phyloP scores from a whole-genome alignment of 2,888 invertebrate species.

The Hemistola chrysoprasaria region DNA sequence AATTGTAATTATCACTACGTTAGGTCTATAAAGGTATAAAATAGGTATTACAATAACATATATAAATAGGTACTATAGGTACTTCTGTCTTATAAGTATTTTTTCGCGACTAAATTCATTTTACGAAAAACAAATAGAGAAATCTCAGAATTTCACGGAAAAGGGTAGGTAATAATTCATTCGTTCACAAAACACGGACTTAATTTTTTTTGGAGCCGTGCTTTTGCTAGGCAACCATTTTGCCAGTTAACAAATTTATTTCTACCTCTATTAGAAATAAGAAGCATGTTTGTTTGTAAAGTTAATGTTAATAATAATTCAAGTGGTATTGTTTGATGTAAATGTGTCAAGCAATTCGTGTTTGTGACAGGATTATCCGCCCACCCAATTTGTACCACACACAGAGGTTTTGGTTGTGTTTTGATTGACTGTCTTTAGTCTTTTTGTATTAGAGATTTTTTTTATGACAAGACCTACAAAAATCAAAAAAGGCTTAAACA shows the following conservation, averaged over 20 bases:
- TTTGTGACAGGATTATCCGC: conserved; percentile 32
- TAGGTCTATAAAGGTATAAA: too few relatives aligned
- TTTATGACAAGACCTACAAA: too few relatives aligned
- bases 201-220: conserved; percentile 33
- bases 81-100: too few relatives aligned
- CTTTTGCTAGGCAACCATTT: conserved; percentile 15
- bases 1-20: too few relatives aligned
- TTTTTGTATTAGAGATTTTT: background rate
- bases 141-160: conserved; percentile 32
- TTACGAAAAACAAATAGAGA: conserved; percentile 7
- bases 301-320: conserved; percentile 4
- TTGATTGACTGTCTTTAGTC: background rate
- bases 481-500: too few relatives aligned
- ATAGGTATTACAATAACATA: too few relatives aligned
- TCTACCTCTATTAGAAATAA: conserved; percentile 10
- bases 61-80: too few relatives aligned
- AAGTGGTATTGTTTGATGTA: conserved; percentile 14
- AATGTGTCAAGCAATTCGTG: conserved; percentile 33
- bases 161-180: conserved; percentile 40
- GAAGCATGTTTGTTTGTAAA: conserved; percentile 1
- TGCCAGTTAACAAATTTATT: background rate
- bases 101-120: too few relatives aligned
- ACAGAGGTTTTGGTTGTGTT: conserved; percentile 8
- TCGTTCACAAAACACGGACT: conserved; percentile 36
- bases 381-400: conserved; percentile 21